These are phyloP conservation scores for Corythornis cristatus DNA, from an alignment of 2,113 vertebrate genomes.

Conservation along the genomic window DNA sequence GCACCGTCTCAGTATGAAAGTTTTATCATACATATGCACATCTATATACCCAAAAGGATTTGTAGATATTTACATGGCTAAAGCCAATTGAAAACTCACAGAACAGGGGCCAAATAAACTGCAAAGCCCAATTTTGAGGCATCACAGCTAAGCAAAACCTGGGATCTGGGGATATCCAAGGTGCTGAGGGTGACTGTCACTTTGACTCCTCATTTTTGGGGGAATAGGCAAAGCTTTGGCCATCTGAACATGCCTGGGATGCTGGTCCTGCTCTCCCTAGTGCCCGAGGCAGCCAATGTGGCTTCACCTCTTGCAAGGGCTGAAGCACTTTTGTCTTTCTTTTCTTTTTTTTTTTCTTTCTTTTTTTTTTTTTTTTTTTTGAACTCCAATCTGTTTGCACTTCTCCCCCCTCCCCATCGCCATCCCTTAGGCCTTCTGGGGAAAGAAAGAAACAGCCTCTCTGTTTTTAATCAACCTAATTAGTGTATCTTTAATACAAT, in stretches of 20 bases:
- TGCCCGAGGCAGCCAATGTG: rapidly evolving
- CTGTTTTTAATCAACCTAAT: conserved; percentile 76
- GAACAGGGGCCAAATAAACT: background rate
- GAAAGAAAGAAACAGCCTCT: conserved; percentile 67
- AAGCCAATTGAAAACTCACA: background rate
- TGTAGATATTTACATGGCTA: background rate
- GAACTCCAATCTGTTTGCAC: conserved; percentile 49
- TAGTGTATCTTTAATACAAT: conserved; percentile 76
- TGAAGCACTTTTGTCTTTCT: background rate
- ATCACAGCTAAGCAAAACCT: background rate
- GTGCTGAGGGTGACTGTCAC: background rate
- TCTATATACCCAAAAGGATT: background rate
- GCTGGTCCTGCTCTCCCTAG: background rate
- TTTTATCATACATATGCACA: rapidly evolving
- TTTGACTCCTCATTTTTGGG: background rate
- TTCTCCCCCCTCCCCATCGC: background rate
- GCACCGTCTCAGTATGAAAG: background rate
- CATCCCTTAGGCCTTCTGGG: conserved; percentile 51
- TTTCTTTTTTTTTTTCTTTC: background rate
- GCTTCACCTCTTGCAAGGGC: background rate
- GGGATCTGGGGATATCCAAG: background rate
- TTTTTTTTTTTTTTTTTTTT: background rate
- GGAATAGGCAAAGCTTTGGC: background rate
- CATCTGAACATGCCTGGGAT: rapidly evolving
- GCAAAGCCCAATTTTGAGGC: background rate